Evolutionary conservation across 2,113 vertebrate species (phyloP), one percentile per base, ranked within the genome.

Genomic region (Anolis carolinensis): DNA sequence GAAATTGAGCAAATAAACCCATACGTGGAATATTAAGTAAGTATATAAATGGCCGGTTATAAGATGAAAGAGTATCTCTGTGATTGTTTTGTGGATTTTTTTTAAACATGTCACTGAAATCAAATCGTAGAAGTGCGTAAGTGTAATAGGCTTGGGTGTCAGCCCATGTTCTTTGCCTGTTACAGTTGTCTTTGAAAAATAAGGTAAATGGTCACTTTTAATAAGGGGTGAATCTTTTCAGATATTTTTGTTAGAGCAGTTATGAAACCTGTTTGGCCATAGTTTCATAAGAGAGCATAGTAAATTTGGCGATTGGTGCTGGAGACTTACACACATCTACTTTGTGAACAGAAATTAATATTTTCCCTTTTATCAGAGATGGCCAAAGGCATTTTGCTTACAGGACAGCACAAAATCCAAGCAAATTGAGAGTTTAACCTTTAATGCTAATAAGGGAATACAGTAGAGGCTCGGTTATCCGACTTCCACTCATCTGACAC

Each of bases 181-280:
- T 21, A 83, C 86, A 48, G n/a, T 5, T 84, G 59, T 79, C 72
- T 72, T 50, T 0, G 0, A 34, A 81, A 80, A 79, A 75, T 14
- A 7, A 44, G 52, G 6, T 34, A 71, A 16, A 52, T 48, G 16
- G 11, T 34, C 27, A 3, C 27, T 68, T 50, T 84, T 34, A 65
- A 67, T 32, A 32, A 80, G 86, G 73, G 86, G 44, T 36, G 67
- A 1, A 76, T 79, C 7, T 8, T 34, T 4, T 82, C 2, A 6
- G 73, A 23, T 2, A 25, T 32, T 34, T 7, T 79, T 27, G 78
- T 8, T 23, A 27, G 59, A 23, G 59, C 23, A 36, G 36, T 44
- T 4, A 39, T 80, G 78, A 39, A 65, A 75, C 48, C 39, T 75
- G 9, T n/a, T 27, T 75, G 16, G 27, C 14, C 20, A 23, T 14